These are phyloP conservation scores for Rhegmatorhina hoffmannsi DNA, from an alignment of 2,113 vertebrate genomes.

Conservation along the genomic window DNA sequence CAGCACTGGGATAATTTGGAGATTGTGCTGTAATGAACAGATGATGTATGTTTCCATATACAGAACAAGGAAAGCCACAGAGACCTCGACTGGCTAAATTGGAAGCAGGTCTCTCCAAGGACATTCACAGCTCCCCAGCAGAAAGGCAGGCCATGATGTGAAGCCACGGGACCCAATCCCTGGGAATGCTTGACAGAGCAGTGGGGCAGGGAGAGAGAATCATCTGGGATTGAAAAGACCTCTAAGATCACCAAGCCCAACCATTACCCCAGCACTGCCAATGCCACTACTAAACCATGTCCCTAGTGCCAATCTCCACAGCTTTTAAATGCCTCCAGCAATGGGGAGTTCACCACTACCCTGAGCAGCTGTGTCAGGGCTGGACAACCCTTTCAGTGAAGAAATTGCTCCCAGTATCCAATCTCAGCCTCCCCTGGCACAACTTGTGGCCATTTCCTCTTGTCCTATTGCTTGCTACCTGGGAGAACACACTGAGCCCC, in stretches of 20 bases:
- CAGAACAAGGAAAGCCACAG: background rate
- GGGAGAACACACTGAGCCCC: background rate
- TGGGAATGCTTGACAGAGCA: background rate
- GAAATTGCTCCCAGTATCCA: background rate
- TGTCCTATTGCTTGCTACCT: background rate
- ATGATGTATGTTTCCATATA: slow-evolving; percentile 53
- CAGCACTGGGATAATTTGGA: background rate
- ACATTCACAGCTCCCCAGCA: background rate
- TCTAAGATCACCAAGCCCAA: background rate
- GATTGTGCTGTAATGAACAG: slow-evolving; percentile 33
- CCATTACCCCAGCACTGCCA: background rate
- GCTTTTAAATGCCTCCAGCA: background rate
- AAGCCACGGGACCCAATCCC: accelerated
- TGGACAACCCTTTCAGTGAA: background rate
- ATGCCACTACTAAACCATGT: background rate
- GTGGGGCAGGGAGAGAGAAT: background rate
- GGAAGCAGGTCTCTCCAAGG: background rate
- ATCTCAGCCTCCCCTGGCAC: background rate
- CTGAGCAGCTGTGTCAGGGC: background rate
- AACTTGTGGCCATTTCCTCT: background rate
- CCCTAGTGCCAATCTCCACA: background rate
- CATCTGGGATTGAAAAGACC: background rate
- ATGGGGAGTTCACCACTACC: background rate
- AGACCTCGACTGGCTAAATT: slow-evolving; percentile 7
- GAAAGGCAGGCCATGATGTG: background rate